Conservation (phyloP, 2,888 invertebrate genomes). For the Chaetoderma sp. region DNA sequence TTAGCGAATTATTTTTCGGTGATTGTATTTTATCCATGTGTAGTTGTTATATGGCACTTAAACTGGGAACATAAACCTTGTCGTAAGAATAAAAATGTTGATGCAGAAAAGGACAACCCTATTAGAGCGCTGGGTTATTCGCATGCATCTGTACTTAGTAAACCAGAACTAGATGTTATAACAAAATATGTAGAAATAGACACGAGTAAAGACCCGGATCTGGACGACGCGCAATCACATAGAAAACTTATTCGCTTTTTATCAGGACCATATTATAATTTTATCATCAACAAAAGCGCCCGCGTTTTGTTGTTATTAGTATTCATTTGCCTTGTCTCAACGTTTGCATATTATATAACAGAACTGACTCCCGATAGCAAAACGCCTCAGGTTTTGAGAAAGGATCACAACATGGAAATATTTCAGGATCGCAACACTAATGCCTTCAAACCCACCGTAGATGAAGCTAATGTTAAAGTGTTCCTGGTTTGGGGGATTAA, state of each 20-base stretch:
- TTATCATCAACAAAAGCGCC: slow-evolving; percentile 19
- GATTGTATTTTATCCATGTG: slow-evolving; percentile 34
- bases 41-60: slow-evolving; percentile 12
- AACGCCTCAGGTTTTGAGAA: slow-evolving; percentile 14
- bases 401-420: slow-evolving; percentile 24
- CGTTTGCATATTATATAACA: slow-evolving; percentile 19
- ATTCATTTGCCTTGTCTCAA: neutral
- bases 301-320: slow-evolving; percentile 11
- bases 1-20: slow-evolving; percentile 40
- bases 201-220: neutral
- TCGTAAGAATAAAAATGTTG: neutral
- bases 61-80: neutral
- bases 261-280: slow-evolving; percentile 16
- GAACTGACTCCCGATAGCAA: slow-evolving; percentile 7
- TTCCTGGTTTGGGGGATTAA: slow-evolving; percentile 36
- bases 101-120: neutral
- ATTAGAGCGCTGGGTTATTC: too few relatives aligned
- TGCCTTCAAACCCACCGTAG: slow-evolving; percentile 29
- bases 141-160: too few relatives aligned
- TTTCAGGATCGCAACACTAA: slow-evolving; percentile 14
- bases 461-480: slow-evolving; percentile 19
- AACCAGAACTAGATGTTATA: too few relatives aligned
- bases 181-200: too few relatives aligned
- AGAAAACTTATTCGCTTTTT: slow-evolving; percentile 24
- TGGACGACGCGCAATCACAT: neutral